Base-by-base conservation (phyloP, 2,113 vertebrate genomes). In the Oophaga pumilio region DNA sequence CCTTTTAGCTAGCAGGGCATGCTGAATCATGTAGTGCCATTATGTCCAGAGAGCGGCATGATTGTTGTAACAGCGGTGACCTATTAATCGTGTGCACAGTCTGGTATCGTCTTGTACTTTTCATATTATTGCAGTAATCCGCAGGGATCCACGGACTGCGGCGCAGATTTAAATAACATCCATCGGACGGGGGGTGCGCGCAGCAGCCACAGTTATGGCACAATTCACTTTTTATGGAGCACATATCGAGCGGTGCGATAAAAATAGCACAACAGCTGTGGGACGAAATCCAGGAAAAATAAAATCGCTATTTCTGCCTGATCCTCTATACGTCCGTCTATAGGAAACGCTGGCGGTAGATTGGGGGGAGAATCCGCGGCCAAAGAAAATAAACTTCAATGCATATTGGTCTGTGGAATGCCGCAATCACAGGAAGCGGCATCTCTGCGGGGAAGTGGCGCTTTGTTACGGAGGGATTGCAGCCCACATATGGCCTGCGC, bases 351-450 rank as follows among this genome's bases (percentile, higher is more conserved):
- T 1, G 1, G 76, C 76, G 24, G 76, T 24, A n/a, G 76, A 24
- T 26, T n/a, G 20, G 49, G 18, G 28, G 78, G 33, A 43, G 33
- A 43, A 43, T 2, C 33, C 24, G 26, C 17, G 24, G 80, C 80
- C 80, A 83, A 83, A 24, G 26, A 68, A 83, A 83, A 83, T 62
- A 83, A 53, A 52, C 60, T 83, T 83, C 62, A 83, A 17, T 15
- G 28, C 49, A 26, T 49, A 50, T 83, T 28, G 15, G 76, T 24
- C 2, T 5, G 1, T 53, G 76, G 76, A 78, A 78, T 56, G 52
- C 14, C n/a, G 24, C 76, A 24, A 52, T 57, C 76, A 76, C 52
- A 78, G 76, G 76, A 78, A 78, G 14, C 4, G 22, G 12, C 8
- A 22, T 15, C 76, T 15, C 22, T 26, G 59, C 8, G 79, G 79